phyloP scores from a whole-genome alignment of 2,797 vertebrate genomes.

The Scolopax rusticola region DNA sequence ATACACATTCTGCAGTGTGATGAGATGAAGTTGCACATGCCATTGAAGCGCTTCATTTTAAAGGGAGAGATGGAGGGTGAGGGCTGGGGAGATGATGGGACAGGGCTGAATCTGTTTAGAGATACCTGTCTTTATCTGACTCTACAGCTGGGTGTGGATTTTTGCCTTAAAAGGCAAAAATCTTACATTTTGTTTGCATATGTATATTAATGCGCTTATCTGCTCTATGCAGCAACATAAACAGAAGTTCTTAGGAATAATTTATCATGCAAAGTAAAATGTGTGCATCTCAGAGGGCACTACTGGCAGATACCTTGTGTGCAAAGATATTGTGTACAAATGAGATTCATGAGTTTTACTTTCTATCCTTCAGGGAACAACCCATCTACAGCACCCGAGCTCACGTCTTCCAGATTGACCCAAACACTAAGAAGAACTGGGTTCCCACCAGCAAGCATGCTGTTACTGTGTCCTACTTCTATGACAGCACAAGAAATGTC shows the following conservation, averaged over 20 bases:
- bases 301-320: not conserved
- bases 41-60: not conserved
- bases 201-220: not conserved
- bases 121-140: not conserved
- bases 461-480: conserved; percentile 98
- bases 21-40: not conserved
- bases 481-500: conserved; percentile 98
- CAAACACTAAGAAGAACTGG: conserved; percentile 99
- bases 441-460: conserved; percentile 99
- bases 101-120: not conserved
- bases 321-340: conserved; percentile 76
- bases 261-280: not conserved
- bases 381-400: conserved; percentile 98
- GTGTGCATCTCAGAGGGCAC: not conserved
- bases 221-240: not conserved
- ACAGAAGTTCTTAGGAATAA: not conserved
- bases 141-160: not conserved
- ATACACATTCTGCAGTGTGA: not conserved
- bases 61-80: not conserved
- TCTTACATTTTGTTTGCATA: not conserved
- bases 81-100: not conserved
- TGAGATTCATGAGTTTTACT: conserved; percentile 84
- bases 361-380: conserved; percentile 91
- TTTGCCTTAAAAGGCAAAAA: not conserved
- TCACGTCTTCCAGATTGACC: conserved; percentile 99